Percentiles rank a stretch among this genome's conserved stretches.
These are phyloP conservation scores for Drosophila ambigua DNA, from an alignment of 1,140 invertebrate genomes.

Conservation along the genomic window DNA sequence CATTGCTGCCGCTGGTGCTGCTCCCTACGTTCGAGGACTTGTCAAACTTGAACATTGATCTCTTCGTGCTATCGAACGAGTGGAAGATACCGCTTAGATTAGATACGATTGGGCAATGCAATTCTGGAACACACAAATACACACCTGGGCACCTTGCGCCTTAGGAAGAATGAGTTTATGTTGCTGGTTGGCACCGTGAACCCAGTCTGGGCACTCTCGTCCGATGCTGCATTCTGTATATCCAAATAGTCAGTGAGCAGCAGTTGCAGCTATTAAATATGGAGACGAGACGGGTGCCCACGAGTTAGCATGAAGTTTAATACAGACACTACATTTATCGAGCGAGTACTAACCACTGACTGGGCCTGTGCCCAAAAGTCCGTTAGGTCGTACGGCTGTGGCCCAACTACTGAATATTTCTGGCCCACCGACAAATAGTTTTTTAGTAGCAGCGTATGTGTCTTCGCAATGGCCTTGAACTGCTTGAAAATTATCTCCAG, in stretches of 20 bases:
- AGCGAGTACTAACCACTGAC: slow-evolving; percentile 88
- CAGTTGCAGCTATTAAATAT: slow-evolving; percentile 87
- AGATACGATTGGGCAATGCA: no score
- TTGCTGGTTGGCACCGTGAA: slow-evolving; percentile 85
- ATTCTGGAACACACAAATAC: background rate
- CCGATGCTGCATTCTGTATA: slow-evolving; percentile 88
- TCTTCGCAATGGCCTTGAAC: slow-evolving; percentile 89
- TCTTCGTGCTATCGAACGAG: slow-evolving; percentile 62
- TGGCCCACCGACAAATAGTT: slow-evolving; percentile 86
- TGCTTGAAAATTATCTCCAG: slow-evolving; percentile 89
- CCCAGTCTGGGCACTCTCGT: slow-evolving; percentile 86
- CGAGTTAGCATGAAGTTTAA: background rate
- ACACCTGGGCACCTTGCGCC: slow-evolving; percentile 87
- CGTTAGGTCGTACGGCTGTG: slow-evolving; percentile 89
- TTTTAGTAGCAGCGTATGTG: slow-evolving; percentile 87
- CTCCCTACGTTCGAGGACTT: slow-evolving; percentile 89
- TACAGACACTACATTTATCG: background rate
- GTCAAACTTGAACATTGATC: slow-evolving; percentile 91
- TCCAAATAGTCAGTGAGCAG: slow-evolving; percentile 93
- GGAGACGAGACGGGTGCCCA: background rate
- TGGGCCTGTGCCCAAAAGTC: slow-evolving; percentile 96
- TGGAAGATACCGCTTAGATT: background rate
- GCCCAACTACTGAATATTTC: slow-evolving; percentile 85
- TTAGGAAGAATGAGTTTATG: slow-evolving; percentile 84
- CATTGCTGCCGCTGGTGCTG: slow-evolving; percentile 51